Evolutionary conservation across 92 coral and sea anemone genomes (phyloP).

Genomic region (Bergia puertoricense): DNA sequence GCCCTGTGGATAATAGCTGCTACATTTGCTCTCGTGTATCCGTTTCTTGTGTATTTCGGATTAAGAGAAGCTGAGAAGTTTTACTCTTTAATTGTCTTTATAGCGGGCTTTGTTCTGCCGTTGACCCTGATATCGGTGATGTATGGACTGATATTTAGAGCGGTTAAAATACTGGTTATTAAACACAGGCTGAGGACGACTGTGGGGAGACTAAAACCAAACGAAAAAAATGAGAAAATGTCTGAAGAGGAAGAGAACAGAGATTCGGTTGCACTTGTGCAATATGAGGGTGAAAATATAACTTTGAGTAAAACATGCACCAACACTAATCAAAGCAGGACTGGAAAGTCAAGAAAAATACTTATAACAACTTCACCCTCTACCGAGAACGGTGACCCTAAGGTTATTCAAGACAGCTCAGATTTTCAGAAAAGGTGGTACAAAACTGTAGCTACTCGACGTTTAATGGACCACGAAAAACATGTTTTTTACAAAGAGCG

Average conservation of each 20-base stretch:
- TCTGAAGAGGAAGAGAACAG: not conserved
- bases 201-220: not conserved
- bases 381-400: not conserved
- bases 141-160: slow-evolving; percentile 31
- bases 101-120: slow-evolving; percentile 18
- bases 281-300: not conserved
- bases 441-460: not conserved
- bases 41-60: slow-evolving; percentile 32
- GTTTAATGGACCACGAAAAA: not conserved
- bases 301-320: not conserved
- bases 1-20: slow-evolving; percentile 22
- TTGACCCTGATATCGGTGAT: slow-evolving; percentile 23
- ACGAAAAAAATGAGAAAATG: not conserved
- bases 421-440: not conserved
- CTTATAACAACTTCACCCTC: too few relatives aligned
- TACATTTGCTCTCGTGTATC: slow-evolving; percentile 12
- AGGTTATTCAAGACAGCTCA: not conserved
- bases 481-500: slow-evolving; percentile 4
- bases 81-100: slow-evolving; percentile 22
- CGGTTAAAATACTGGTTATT: slow-evolving; percentile 4
- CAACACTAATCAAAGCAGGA: too few relatives aligned
- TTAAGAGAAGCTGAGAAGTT: slow-evolving; percentile 20
- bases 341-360: not conserved
- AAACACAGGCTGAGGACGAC: not conserved
- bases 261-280: slow-evolving; percentile 10